A percentile compares a stretch with the other conserved stretches of the same genome.
Conservation (phyloP, 2,888 invertebrate species). For the Drosophila monieri region DNA sequence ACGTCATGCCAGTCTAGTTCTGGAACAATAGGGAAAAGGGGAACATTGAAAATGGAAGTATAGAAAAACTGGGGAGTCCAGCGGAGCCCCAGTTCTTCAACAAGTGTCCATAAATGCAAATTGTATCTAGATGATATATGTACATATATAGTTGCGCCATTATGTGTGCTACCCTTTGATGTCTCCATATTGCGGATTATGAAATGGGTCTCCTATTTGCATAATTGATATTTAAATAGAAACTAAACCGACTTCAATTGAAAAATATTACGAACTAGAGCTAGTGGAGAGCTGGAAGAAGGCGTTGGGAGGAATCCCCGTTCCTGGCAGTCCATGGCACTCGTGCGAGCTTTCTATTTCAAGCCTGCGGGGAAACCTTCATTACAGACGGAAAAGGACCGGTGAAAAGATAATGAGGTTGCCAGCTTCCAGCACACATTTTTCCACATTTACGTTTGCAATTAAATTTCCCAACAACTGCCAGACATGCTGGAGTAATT, state of each 20-base stretch:
- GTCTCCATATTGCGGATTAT: constrained; percentile 54
- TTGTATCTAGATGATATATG: constrained; percentile 33
- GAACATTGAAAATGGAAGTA: not conserved
- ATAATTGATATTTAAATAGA: constrained; percentile 69
- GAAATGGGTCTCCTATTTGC: constrained; percentile 65
- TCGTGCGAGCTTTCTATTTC: constrained; percentile 5
- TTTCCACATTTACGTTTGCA: constrained; percentile 59
- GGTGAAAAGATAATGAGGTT: constrained; percentile 57
- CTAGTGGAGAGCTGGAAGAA: no score
- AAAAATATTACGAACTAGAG: constrained; percentile 56
- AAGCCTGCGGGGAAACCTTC: constrained; percentile 27
- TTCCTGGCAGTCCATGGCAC: constrained; percentile 11
- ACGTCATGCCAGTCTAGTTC: constrained; percentile 19
- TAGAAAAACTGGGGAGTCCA: not conserved
- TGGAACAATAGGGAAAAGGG: constrained; percentile 15
- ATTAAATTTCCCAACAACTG: constrained; percentile 58
- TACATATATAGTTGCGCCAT: constrained; percentile 21
- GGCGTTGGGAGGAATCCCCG: not conserved
- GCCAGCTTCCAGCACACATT: constrained; percentile 39
- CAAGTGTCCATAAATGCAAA: constrained; percentile 50
- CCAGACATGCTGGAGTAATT: constrained; percentile 34
- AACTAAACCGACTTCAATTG: constrained; percentile 61
- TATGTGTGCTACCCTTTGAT: constrained; percentile 39
- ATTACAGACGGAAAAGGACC: not conserved
- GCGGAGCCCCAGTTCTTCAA: not conserved